Evolutionary conservation across 2,888 invertebrate species (phyloP).

Genomic region (Eumacrocentrus americanus): DNA sequence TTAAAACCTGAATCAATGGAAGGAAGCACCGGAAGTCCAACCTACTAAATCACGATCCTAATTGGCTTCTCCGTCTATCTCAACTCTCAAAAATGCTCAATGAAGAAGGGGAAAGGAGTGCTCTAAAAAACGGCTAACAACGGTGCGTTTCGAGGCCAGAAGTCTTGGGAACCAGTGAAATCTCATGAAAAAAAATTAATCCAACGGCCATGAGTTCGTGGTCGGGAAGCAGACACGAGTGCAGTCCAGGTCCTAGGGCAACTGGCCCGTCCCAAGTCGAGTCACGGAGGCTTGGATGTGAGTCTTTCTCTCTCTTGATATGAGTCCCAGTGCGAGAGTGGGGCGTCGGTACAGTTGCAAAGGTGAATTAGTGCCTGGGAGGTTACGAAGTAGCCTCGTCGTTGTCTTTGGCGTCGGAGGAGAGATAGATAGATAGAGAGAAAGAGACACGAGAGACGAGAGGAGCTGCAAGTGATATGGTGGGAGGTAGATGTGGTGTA

Average conservation of each 20-base stretch:
- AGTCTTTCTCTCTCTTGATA: conserved; percentile 11
- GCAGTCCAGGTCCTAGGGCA: conserved; percentile 43
- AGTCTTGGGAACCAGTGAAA: background rate
- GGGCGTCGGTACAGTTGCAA: conserved; percentile 46
- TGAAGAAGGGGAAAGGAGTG: background rate
- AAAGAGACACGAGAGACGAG: background rate
- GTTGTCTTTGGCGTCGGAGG: conserved; percentile 27
- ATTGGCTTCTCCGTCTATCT: conserved; percentile 2
- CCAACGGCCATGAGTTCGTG: background rate
- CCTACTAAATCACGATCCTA: conserved; percentile 13
- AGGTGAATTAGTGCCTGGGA: conserved; percentile 50
- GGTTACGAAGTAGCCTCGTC: conserved; percentile 43
- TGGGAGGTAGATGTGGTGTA: conserved; percentile 12
- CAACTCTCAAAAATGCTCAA: background rate
- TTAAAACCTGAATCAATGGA: background rate
- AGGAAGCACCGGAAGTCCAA: conserved; percentile 11
- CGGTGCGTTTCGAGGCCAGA: conserved; percentile 11
- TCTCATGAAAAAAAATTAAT: conserved; percentile 9
- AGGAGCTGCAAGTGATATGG: background rate
- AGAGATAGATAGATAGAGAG: conserved; percentile 8
- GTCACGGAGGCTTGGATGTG: conserved; percentile 18
- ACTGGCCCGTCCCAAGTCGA: conserved; percentile 36
- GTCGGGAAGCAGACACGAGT: background rate
- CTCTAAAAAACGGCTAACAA: conserved; percentile 14
- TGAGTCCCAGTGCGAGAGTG: conserved; percentile 18